phyloP scores from a whole-genome alignment of 2,888 invertebrate genomes.

The Unio pictorum region DNA sequence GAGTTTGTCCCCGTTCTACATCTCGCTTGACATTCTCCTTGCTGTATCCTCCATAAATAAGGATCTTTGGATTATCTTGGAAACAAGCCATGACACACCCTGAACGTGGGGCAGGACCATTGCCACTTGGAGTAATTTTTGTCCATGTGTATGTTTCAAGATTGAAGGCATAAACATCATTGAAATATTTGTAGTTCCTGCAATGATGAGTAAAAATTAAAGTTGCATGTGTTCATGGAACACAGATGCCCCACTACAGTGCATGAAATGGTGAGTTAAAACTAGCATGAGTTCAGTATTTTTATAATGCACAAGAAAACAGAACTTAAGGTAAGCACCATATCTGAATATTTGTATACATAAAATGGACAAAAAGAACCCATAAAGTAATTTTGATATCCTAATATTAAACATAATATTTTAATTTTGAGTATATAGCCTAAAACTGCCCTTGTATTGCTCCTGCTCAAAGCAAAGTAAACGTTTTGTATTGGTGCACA shows the following conservation, averaged over 20 bases:
- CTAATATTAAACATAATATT: too few species aligned
- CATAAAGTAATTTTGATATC: too few species aligned
- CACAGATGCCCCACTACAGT: neutral
- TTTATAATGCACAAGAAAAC: too few species aligned
- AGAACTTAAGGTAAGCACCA: too few species aligned
- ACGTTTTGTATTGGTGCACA: too few species aligned
- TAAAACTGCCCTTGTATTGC: too few species aligned
- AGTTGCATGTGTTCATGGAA: neutral
- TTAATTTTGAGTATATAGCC: too few species aligned
- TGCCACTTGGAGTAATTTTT: slow-evolving; percentile 77
- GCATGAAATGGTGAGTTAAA: neutral
- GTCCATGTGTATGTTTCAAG: slow-evolving; percentile 85
- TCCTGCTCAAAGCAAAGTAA: too few species aligned
- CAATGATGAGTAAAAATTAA: slow-evolving; percentile 8
- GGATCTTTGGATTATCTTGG: slow-evolving; percentile 75
- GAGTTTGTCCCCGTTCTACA: slow-evolving; percentile 81
- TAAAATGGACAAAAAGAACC: too few species aligned
- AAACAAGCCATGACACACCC: slow-evolving; percentile 83
- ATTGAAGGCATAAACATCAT: slow-evolving; percentile 88
- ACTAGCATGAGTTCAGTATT: too few species aligned
- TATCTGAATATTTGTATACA: too few species aligned
- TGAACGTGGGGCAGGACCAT: slow-evolving; percentile 81
- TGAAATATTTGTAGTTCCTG: slow-evolving; percentile 88
- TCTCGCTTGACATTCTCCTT: slow-evolving; percentile 83
- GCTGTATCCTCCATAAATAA: slow-evolving; percentile 85